phyloP scores from a whole-genome alignment of 1,140 invertebrate species.

The Bilobella aurantiaca region DNA sequence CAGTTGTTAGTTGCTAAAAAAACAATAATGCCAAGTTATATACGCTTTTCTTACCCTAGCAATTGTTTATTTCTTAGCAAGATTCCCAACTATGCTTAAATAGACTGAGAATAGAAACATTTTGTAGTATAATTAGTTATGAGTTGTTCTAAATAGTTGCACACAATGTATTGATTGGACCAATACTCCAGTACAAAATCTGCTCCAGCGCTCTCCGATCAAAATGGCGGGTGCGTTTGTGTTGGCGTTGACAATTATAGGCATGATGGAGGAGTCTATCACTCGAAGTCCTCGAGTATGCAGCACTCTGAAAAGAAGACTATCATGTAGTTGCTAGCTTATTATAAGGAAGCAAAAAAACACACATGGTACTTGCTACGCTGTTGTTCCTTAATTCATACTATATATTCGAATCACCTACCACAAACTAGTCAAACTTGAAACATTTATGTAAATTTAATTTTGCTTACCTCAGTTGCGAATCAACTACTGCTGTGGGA shows the following conservation, averaged over 20 bases:
- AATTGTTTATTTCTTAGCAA: too few species aligned
- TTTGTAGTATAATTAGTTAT: neutral
- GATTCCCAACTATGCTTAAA: too few species aligned
- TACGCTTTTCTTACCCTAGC: too few species aligned
- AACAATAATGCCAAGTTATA: too few species aligned
- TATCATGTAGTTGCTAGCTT: neutral
- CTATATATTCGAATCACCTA: too few species aligned
- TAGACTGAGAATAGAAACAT: neutral
- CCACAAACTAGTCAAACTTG: neutral
- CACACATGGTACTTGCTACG: too few species aligned
- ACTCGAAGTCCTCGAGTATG: conserved; percentile 38
- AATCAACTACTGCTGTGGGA: conserved; percentile 17
- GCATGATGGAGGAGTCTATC: conserved; percentile 40
- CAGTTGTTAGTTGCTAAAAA: too few species aligned
- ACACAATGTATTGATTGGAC: conserved; percentile 9
- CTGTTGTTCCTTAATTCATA: too few species aligned
- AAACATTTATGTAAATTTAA: neutral
- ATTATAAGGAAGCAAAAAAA: too few species aligned
- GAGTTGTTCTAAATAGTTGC: neutral
- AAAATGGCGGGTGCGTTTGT: conserved; percentile 43
- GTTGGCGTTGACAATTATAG: conserved; percentile 46
- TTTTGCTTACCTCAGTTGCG: conserved; percentile 6
- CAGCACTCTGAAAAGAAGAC: conserved; percentile 36
- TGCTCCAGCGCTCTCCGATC: conserved; percentile 3
- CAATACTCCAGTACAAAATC: conserved; percentile 4